Percentiles rank a stretch among this genome's conserved stretches.
Conservation (phyloP, 2,113 vertebrate species). For the Psettodes erumei region DNA sequence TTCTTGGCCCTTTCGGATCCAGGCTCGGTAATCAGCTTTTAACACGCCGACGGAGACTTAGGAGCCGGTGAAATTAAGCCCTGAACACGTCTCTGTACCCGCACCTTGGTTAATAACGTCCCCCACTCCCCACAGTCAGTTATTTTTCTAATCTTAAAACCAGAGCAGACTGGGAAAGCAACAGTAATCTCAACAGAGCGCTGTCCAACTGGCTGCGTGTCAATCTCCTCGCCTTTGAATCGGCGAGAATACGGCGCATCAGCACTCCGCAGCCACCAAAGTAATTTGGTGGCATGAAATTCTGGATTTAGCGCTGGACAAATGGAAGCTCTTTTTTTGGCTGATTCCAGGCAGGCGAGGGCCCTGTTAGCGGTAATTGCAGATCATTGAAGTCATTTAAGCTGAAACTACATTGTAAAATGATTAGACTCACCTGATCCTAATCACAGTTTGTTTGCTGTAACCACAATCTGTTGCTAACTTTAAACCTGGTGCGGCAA, state of each 20-base stretch:
- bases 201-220: constrained; percentile 61
- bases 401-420: constrained; percentile 19
- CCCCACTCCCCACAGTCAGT: constrained; percentile 33
- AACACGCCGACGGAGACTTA: constrained; percentile 29
- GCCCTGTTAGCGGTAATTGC: constrained; percentile 47
- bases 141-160: constrained; percentile 57
- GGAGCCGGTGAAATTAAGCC: constrained; percentile 41
- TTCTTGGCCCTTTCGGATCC: constrained; percentile 47
- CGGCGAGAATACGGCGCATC: constrained; percentile 66
- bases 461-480: not conserved
- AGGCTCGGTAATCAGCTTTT: constrained; percentile 47
- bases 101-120: constrained; percentile 51
- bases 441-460: not conserved
- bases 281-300: constrained; percentile 69
- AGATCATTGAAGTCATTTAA: constrained; percentile 29
- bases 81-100: constrained; percentile 19
- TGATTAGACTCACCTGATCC: not conserved
- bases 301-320: constrained; percentile 62
- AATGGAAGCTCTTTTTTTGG: constrained; percentile 31
- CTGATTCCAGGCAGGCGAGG: constrained; percentile 26
- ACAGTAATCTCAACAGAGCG: constrained; percentile 60
- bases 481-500: not conserved
- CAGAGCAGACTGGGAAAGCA: constrained; percentile 42
- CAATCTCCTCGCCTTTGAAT: constrained; percentile 65
- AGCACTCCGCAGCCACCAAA: constrained; percentile 65